phyloP scores from a whole-genome alignment of 2,888 invertebrate genomes.

The Thereva nobilitata region DNA sequence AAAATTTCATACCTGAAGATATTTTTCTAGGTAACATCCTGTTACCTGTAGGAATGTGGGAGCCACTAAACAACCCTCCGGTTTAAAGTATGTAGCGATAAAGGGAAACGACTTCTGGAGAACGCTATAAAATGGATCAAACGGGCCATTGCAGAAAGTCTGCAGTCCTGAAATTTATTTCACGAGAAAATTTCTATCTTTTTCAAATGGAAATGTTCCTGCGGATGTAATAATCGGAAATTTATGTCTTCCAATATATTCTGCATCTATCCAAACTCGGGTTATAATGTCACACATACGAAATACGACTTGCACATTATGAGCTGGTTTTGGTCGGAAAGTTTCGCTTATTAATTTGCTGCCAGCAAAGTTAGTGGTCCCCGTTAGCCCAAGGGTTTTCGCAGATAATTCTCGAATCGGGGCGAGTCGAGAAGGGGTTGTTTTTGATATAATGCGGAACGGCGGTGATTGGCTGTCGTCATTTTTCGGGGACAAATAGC shows the following conservation, averaged over 20 bases:
- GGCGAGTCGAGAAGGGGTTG: too few species aligned
- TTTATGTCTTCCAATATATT: conserved; percentile 29
- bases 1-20: too few species aligned
- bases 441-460: too few species aligned
- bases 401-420: too few species aligned
- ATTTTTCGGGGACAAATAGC: too few species aligned
- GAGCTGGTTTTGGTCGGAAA: conserved; percentile 5
- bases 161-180: conserved; percentile 30
- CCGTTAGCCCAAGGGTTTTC: too few species aligned
- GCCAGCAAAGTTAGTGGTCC: too few species aligned
- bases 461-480: too few species aligned
- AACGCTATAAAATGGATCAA: conserved; percentile 32
- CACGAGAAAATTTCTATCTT: conserved; percentile 25
- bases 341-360: conserved; percentile 22
- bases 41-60: conserved; percentile 24
- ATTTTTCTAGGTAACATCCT: neutral
- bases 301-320: conserved; percentile 14
- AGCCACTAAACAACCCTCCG: conserved; percentile 22
- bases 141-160: conserved; percentile 25
- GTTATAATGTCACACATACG: conserved; percentile 26
- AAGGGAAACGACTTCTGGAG: conserved; percentile 31
- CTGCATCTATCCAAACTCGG: conserved; percentile 20
- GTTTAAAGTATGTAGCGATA: conserved; percentile 17
- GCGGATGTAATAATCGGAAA: conserved; percentile 31
- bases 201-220: conserved; percentile 32